Evolutionary conservation across 1,140 invertebrate genomes (phyloP), one percentile per base, ranked within the genome.

Genomic region (Trachymyrmex septentrionalis): DNA sequence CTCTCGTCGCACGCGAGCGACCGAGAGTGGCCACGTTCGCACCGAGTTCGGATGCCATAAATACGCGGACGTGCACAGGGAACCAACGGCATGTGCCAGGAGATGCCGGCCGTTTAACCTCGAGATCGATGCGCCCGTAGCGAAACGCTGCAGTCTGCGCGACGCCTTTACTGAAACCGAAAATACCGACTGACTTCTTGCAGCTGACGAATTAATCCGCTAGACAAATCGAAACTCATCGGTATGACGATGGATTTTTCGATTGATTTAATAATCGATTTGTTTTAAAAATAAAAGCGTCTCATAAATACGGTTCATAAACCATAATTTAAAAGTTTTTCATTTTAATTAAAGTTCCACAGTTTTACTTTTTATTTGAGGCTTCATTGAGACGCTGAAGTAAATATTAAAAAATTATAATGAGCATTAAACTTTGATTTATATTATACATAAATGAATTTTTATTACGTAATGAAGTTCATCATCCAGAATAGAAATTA

Each of bases 1-100:
- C 87, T 85, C 87, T 69, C 64, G 69, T 57, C 12, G 48, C 21
- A 55, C 71, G 82, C 87, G 53, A 77, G 81, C 34, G 76, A 66
- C 50, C 55, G 24, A 55, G 53, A 75, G 30, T 38, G n/a, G 50
- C 50, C 63, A 24, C 63, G 63, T 77, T 88, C 61, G 55, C 78
- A 57, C 57, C 59, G 53, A 57, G 82, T 72, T 30, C 87, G 81
- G 80, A 77, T 63, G 27, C 71, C 86, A 64, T 76, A 87, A 87
- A 87, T 87, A 87, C 44, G 55, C 50, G 38, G 12, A 75, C 63
- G 66, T 30, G 81, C 61, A 3, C 24, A n/a, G 61, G 5, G n/a
- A 66, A 50, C 50, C 48, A 81, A 66, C 69, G 71, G 48, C 55
- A n/a, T 73, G 61, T 61, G 84, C 63, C 66, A 73, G 57, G 66